Conservation (phyloP, 2,113 vertebrate genomes). For the Hiodon alosoides region DNA sequence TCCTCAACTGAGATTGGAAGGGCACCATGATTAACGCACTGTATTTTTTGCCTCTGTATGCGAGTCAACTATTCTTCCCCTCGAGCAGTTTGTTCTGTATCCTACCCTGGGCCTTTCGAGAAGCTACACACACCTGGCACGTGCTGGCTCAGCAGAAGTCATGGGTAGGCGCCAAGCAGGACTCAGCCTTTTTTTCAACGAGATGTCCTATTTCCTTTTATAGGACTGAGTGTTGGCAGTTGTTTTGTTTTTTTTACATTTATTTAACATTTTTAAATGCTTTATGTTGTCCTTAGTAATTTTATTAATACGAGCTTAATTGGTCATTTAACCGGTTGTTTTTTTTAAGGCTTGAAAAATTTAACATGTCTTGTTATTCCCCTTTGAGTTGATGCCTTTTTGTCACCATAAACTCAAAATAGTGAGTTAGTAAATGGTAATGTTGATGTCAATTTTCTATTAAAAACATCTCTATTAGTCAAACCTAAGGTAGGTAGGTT, state of each 20-base stretch:
- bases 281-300: too few species aligned
- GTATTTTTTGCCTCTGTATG: not conserved
- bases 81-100: conserved; percentile 1
- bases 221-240: too few species aligned
- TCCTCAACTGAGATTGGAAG: conserved; percentile 5
- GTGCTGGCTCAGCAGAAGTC: not conserved
- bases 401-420: too few species aligned
- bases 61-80: conserved; percentile 22
- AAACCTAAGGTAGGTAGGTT: too few species aligned
- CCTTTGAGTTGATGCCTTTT: too few species aligned
- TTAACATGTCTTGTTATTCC: too few species aligned
- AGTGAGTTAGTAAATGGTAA: too few species aligned
- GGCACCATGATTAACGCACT: not conserved
- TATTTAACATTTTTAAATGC: too few species aligned
- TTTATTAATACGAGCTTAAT: too few species aligned
- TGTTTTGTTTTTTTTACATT: not conserved
- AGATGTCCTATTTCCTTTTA: not conserved
- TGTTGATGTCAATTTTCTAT: too few species aligned
- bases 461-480: too few species aligned
- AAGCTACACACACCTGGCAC: not conserved
- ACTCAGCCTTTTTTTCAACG: conserved; percentile 12
- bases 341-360: not conserved
- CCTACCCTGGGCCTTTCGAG: conserved; percentile 17
- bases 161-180: not conserved
- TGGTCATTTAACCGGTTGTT: too few species aligned